These are phyloP conservation scores for Glandiceps talaboti DNA, from an alignment of 53 echinoderm and acorn worm species.

Conservation along the genomic window DNA sequence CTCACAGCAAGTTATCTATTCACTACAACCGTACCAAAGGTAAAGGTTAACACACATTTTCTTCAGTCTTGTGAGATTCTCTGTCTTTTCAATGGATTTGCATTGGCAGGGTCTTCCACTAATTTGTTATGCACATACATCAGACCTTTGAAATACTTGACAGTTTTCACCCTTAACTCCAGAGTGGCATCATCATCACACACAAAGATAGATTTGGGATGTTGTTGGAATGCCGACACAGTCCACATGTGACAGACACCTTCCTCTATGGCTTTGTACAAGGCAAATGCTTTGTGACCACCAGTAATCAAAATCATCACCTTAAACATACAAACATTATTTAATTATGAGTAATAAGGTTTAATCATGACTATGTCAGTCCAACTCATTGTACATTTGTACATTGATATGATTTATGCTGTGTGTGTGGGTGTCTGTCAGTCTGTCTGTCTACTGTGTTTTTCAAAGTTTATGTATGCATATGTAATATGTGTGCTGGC, in stretches of 20 bases:
- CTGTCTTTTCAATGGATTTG: constrained; percentile 50
- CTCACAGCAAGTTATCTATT: no score
- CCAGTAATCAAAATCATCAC: constrained; percentile 97
- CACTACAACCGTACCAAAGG: no score
- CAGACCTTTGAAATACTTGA: constrained; percentile 91
- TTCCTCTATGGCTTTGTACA: constrained; percentile 95
- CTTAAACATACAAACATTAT: constrained; percentile 10
- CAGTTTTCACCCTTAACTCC: constrained; percentile 79
- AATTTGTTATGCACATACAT: constrained; percentile 92
- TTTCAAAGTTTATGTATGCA: no score
- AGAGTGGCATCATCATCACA: constrained; percentile 92
- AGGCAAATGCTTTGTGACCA: constrained; percentile 85
- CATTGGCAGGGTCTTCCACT: constrained; percentile 31
- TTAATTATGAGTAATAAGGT: no score
- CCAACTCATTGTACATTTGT: no score
- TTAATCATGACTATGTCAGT: no score
- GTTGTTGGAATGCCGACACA: constrained; percentile 95
- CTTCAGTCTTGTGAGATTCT: constrained; percentile 10
- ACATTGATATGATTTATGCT: no score
- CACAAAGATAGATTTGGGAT: constrained; percentile 63
- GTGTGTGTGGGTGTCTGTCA: no score
- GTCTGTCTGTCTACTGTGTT: no score
- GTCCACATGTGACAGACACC: constrained; percentile 99
- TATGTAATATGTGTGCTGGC: no score
- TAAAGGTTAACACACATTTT: no score